Evolutionary conservation across 2,888 invertebrate genomes (phyloP).

Genomic region (Erebia ligea): DNA sequence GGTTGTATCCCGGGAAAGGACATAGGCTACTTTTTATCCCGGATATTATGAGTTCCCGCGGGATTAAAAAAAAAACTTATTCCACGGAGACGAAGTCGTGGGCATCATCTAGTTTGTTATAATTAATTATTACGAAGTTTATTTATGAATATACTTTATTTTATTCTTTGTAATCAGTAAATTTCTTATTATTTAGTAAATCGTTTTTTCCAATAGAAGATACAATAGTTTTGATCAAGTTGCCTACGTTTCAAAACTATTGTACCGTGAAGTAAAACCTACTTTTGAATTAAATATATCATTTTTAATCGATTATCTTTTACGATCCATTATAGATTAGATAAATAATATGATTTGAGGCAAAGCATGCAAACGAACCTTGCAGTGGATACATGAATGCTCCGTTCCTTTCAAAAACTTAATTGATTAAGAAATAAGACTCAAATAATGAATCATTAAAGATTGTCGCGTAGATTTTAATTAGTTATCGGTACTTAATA

Average conservation of each 20-base stretch:
- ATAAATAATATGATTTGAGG: background rate
- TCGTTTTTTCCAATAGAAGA: too few species aligned
- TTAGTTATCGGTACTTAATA: background rate
- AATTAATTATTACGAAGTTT: too few species aligned
- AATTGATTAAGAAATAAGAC: slow-evolving; percentile 6
- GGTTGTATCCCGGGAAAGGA: too few species aligned
- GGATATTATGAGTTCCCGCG: too few species aligned
- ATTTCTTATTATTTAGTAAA: too few species aligned
- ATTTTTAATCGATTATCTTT: background rate
- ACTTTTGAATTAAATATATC: background rate
- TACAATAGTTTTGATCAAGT: too few species aligned
- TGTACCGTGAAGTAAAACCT: background rate
- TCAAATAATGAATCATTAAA: background rate
- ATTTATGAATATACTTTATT: too few species aligned
- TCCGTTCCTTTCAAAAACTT: slow-evolving; percentile 11
- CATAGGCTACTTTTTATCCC: too few species aligned
- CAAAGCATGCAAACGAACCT: slow-evolving; percentile 2
- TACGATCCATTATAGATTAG: background rate
- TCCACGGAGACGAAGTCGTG: too few species aligned
- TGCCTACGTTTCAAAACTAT: background rate
- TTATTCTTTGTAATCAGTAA: too few species aligned
- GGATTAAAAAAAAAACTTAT: too few species aligned
- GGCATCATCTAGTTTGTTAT: too few species aligned
- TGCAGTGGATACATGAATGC: background rate
- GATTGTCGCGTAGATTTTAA: slow-evolving; percentile 3